Percentiles rank a stretch among this genome's conserved stretches.
These are phyloP conservation scores for Ophioderma brevispina DNA, from an alignment of 35 echinoderm and acorn worm species.

Conservation along the genomic window DNA sequence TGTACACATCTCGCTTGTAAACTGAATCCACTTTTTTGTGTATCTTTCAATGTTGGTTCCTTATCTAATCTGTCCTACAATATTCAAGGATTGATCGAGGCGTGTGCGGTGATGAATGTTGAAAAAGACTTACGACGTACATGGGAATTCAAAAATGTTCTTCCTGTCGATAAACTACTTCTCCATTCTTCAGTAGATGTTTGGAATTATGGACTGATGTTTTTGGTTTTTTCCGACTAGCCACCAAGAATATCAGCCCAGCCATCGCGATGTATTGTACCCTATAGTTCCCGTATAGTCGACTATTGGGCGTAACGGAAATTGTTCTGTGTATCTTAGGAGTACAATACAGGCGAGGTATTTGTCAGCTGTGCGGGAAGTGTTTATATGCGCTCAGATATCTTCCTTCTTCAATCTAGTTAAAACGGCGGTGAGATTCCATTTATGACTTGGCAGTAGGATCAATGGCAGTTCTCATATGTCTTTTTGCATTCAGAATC, in stretches of 20 bases:
- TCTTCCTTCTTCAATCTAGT: not conserved
- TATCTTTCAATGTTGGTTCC: not conserved
- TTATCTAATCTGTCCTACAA: not conserved
- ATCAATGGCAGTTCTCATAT: not conserved
- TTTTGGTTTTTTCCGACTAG: not conserved
- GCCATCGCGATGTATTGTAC: not conserved
- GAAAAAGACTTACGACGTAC: not conserved
- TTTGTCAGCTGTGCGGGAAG: not conserved
- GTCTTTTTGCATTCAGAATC: not conserved
- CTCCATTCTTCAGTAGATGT: not conserved
- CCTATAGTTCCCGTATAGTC: too few relatives aligned
- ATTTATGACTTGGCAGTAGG: not conserved
- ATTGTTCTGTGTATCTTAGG: too few relatives aligned
- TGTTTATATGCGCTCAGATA: not conserved
- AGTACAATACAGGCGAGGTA: not conserved
- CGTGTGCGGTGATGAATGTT: too few relatives aligned
- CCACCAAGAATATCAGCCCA: not conserved
- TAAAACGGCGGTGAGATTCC: not conserved
- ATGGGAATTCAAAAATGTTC: not conserved
- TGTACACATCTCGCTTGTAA: not conserved
- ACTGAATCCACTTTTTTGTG: not conserved
- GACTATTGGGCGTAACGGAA: not conserved
- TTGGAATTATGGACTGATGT: not conserved
- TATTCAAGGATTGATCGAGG: not conserved
- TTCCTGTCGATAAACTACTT: not conserved